phyloP scores from a whole-genome alignment of 2,888 invertebrate species.

The Drosophila putrida region DNA sequence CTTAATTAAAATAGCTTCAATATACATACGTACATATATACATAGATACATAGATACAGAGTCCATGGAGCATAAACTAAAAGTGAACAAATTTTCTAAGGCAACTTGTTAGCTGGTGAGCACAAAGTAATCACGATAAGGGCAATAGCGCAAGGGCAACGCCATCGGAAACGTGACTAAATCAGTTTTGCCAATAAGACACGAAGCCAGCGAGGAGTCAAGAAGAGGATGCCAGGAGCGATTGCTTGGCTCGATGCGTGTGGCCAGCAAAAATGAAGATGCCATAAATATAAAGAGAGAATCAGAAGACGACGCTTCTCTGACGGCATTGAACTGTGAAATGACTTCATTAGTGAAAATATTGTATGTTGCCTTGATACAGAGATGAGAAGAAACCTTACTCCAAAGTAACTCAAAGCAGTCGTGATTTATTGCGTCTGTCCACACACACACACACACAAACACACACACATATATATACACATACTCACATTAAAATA shows the following conservation, averaged over 20 bases:
- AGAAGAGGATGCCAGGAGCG: constrained; percentile 12
- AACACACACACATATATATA: background rate
- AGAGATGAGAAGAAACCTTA: constrained; percentile 13
- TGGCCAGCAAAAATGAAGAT: constrained; percentile 71
- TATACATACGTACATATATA: constrained; percentile 15
- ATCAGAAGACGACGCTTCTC: constrained; percentile 20
- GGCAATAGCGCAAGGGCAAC: constrained; percentile 41
- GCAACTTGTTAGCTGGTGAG: constrained; percentile 52
- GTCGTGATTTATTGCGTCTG: constrained; percentile 71
- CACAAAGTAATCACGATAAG: constrained; percentile 62
- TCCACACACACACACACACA: constrained; percentile 19
- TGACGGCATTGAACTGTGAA: constrained; percentile 75
- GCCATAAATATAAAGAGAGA: constrained; percentile 50
- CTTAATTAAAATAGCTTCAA: constrained; percentile 61
- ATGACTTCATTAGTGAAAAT: constrained; percentile 81
- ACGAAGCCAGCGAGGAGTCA: constrained; percentile 52
- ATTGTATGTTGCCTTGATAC: constrained; percentile 56
- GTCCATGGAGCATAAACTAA: constrained; percentile 28
- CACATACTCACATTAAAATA: constrained; percentile 14
- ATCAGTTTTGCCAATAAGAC: constrained; percentile 78
- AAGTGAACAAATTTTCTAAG: constrained; percentile 50
- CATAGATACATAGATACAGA: background rate
- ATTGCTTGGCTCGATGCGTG: constrained; percentile 26
- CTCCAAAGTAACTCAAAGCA: constrained; percentile 15
- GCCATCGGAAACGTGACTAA: constrained; percentile 76